Base-by-base conservation (phyloP, 2,888 invertebrate genomes). In the Stenoptilia bipunctidactyla region DNA sequence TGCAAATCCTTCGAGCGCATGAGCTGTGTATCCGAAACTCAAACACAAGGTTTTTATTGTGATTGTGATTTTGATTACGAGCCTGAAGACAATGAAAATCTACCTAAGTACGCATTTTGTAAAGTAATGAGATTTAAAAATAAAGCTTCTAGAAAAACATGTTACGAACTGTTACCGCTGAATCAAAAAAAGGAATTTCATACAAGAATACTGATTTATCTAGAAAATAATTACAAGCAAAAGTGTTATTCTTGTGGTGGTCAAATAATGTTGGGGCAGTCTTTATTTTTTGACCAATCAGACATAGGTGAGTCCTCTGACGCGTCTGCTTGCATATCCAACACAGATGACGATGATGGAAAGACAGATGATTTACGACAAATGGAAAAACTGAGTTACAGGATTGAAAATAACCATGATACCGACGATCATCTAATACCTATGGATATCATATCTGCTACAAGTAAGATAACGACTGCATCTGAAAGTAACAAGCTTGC, bases 151-250 rank as follows among this genome's bases (percentile, higher is more conserved):
- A 73, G 83, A 47, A 69, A 72, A 43, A 72, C 85, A 1, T 83
- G 87, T 41, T 87, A 88, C 49, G 85, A 87, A 47, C 53, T 86
- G 20, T 57, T 88, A 14, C 77, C 86, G 0, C 59, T 77, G 6
- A 84, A 83, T 48, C 86, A 88, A 48, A 86, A 82, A 49, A 85
- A 79, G 47, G 84, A 86, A 51, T 82, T 87, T 50, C 88, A 89
- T 49, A 58, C 76, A 1, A 73, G 83, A 40, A 76, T 85, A 20
- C 80, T 85, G 0, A 69, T 71, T 35, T 74, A 86, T 43, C 68
- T 87, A 39, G 83, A 86, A 55, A 71, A 66, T 44, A 74, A 79
- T 47, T 9, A 2, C n/a, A 73, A 74, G 37, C 85, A 75, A 45
- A 83, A 75, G 46, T 88, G 88, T 52, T 60, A 58, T 1, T 58